These are phyloP conservation scores for Lates calcarifer DNA, from an alignment of 2,113 vertebrate genomes.

Conservation along the genomic window DNA sequence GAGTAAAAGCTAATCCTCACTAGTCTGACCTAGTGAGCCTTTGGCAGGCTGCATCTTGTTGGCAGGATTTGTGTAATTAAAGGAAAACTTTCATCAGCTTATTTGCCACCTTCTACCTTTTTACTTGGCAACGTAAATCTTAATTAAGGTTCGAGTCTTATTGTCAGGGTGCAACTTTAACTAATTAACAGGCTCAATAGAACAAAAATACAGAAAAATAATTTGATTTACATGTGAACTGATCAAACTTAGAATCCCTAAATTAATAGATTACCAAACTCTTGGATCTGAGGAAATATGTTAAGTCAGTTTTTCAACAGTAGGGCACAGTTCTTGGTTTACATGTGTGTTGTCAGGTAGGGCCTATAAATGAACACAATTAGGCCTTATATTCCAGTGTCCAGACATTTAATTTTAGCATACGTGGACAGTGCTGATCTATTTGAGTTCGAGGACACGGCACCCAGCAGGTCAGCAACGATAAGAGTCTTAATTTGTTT, in stretches of 20 bases:
- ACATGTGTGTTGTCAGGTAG: background rate
- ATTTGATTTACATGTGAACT: background rate
- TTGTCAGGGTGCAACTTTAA: background rate
- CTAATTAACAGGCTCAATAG: background rate
- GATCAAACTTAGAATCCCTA: background rate
- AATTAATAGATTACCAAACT: slow-evolving; percentile 1
- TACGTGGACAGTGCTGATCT: slow-evolving; percentile 12
- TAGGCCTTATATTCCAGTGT: background rate
- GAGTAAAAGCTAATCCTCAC: slow-evolving; percentile 53
- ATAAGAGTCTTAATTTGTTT: slow-evolving; percentile 74
- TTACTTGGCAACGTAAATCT: slow-evolving; percentile 1
- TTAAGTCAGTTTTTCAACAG: background rate
- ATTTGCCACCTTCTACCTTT: slow-evolving; percentile 13
- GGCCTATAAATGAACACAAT: background rate
- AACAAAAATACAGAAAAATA: background rate
- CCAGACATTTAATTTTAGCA: background rate
- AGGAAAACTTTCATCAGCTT: slow-evolving; percentile 7
- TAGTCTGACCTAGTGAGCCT: slow-evolving; percentile 34
- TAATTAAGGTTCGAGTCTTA: background rate
- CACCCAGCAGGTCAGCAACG: slow-evolving; percentile 33
- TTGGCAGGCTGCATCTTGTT: background rate
- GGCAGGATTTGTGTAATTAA: slow-evolving; percentile 26
- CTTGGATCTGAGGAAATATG: background rate
- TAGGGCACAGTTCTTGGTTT: background rate
- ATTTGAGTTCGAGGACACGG: slow-evolving; percentile 32